Evolutionary conservation across 2,888 invertebrate genomes (phyloP).

Genomic region (Cybosia mesomella): DNA sequence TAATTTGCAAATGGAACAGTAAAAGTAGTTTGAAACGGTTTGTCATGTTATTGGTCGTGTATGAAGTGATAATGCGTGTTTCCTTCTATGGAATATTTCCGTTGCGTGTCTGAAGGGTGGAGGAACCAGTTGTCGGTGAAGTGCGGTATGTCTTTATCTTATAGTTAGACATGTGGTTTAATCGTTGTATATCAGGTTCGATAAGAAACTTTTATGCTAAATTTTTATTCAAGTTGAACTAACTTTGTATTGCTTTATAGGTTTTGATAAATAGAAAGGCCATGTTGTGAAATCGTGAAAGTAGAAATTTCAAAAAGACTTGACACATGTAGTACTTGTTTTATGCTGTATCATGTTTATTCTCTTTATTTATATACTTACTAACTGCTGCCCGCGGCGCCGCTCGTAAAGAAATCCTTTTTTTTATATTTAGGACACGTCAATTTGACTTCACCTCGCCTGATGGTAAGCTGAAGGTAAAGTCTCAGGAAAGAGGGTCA

Average conservation of each 20-base stretch:
- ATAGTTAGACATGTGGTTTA: neutral
- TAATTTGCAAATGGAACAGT: conserved; percentile 7
- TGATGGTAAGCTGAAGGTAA: too few species aligned
- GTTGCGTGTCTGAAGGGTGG: conserved; percentile 28
- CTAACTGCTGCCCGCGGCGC: too few species aligned
- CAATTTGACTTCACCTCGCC: too few species aligned
- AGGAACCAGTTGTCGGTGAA: conserved; percentile 12
- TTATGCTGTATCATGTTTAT: neutral
- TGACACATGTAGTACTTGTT: neutral
- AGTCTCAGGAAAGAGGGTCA: too few species aligned
- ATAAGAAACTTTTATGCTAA: conserved; percentile 2
- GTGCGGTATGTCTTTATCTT: conserved; percentile 8
- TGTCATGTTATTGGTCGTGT: conserved; percentile 26
- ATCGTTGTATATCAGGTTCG: neutral
- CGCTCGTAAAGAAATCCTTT: too few species aligned
- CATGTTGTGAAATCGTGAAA: neutral
- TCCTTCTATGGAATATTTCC: conserved; percentile 31
- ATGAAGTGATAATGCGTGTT: conserved; percentile 31
- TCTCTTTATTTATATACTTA: too few species aligned
- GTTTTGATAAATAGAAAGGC: neutral
- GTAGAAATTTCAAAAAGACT: neutral
- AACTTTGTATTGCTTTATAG: conserved; percentile 5
- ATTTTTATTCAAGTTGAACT: conserved; percentile 8
- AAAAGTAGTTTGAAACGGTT: conserved; percentile 23
- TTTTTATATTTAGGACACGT: too few species aligned